Conservation (phyloP, 2,113 vertebrate species). For the Lagenorhynchus albirostris region DNA sequence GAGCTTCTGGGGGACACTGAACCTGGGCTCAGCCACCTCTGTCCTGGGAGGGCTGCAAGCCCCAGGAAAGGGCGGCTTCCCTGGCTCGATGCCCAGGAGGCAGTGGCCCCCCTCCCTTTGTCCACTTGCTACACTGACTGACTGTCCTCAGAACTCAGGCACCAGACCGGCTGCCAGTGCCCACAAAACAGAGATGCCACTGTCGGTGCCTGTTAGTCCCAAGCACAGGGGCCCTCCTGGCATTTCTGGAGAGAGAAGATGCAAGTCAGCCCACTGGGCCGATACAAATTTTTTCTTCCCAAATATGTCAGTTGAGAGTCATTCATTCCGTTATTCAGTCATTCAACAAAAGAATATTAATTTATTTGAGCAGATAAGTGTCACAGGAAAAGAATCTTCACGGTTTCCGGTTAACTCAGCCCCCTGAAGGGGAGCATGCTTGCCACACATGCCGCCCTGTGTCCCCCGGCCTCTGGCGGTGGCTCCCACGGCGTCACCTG, state of each 20-base stretch:
- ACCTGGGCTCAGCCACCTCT: background rate
- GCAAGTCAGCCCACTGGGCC: background rate
- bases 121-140: too few relatives aligned
- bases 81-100: background rate
- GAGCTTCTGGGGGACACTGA: background rate
- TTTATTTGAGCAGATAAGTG: background rate
- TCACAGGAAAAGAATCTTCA: background rate
- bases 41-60: background rate
- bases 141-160: rapidly evolving
- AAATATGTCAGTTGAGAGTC: background rate
- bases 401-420: background rate
- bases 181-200: background rate
- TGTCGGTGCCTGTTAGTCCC: too few relatives aligned
- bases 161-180: rapidly evolving
- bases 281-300: background rate
- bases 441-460: background rate
- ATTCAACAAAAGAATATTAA: background rate
- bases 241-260: background rate
- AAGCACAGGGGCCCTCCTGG: background rate
- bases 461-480: background rate
- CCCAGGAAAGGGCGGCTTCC: too few relatives aligned
- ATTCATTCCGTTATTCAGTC: background rate
- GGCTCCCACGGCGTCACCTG: background rate
- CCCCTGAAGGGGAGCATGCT: background rate
- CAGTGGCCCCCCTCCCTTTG: rapidly evolving